Percentiles rank a stretch among this genome's conserved stretches.
phyloP scores from a whole-genome alignment of 2,113 vertebrate genomes.

The Anolis sagrei region DNA sequence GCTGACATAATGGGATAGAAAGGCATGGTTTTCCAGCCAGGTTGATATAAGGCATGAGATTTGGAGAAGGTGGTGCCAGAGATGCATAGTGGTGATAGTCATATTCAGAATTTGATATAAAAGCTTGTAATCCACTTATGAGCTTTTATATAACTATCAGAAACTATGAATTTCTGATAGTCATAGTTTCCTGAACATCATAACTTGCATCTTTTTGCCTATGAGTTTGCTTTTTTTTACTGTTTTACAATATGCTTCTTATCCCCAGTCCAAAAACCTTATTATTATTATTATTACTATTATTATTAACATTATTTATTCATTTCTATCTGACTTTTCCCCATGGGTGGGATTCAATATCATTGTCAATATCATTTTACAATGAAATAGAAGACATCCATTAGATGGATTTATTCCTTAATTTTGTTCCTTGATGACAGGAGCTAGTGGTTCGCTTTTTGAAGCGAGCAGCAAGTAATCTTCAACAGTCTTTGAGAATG shows the following conservation, averaged over 20 bases:
- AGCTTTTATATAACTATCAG: too few relatives aligned
- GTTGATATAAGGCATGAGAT: not conserved
- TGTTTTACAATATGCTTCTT: not conserved
- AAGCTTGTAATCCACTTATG: too few relatives aligned
- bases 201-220: not conserved
- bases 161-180: too few relatives aligned
- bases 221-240: not conserved
- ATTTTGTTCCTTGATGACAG: constrained; percentile 70
- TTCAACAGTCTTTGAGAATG: constrained; percentile 86
- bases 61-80: constrained; percentile 6
- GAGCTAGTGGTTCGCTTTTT: constrained; percentile 94
- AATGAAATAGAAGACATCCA: not conserved
- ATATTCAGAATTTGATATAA: not conserved
- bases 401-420: not conserved
- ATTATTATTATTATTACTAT: too few relatives aligned
- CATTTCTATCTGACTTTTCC: too few relatives aligned
- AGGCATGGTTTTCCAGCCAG: not conserved
- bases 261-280: not conserved
- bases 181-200: not conserved
- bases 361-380: not conserved
- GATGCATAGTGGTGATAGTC: not conserved
- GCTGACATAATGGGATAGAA: constrained; percentile 2
- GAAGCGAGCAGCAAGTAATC: constrained; percentile 88
- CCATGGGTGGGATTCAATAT: too few relatives aligned
- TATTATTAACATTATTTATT: too few relatives aligned